Conservation (phyloP, 1,140 invertebrate species). For the Agrilus planipennis region DNA sequence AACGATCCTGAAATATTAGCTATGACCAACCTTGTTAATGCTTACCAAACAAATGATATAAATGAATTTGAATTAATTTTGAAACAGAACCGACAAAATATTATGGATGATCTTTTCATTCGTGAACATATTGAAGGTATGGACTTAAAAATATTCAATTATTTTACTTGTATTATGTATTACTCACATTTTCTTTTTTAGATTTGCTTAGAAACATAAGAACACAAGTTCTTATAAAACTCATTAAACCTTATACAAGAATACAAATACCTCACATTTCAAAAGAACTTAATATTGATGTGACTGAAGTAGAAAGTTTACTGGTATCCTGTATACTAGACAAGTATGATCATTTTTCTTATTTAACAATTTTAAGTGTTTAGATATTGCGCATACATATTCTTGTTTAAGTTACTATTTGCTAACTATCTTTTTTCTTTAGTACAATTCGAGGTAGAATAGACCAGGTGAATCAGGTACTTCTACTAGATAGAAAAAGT, state of each 20-base stretch:
- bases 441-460: constrained; percentile 90
- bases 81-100: constrained; percentile 87
- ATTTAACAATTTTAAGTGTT: too few relatives aligned
- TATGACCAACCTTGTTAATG: constrained; percentile 97
- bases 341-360: too few relatives aligned
- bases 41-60: constrained; percentile 99
- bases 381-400: constrained; percentile 10
- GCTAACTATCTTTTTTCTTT: constrained; percentile 10
- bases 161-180: too few relatives aligned
- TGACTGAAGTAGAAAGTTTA: constrained; percentile 90
- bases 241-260: constrained; percentile 96
- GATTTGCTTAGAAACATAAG: constrained; percentile 94
- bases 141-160: too few relatives aligned
- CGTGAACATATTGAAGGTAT: constrained; percentile 91
- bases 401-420: not conserved
- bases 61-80: constrained; percentile 97
- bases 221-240: constrained; percentile 94
- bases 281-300: constrained; percentile 93
- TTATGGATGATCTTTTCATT: constrained; percentile 99
- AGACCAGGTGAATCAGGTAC: constrained; percentile 92
- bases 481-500: constrained; percentile 76
- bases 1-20: constrained; percentile 99
- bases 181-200: too few relatives aligned
- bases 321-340: constrained; percentile 98
- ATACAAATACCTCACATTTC: constrained; percentile 98